Evolutionary conservation across 2,888 invertebrate species (phyloP).

Genomic region (Aphodius granarius): DNA sequence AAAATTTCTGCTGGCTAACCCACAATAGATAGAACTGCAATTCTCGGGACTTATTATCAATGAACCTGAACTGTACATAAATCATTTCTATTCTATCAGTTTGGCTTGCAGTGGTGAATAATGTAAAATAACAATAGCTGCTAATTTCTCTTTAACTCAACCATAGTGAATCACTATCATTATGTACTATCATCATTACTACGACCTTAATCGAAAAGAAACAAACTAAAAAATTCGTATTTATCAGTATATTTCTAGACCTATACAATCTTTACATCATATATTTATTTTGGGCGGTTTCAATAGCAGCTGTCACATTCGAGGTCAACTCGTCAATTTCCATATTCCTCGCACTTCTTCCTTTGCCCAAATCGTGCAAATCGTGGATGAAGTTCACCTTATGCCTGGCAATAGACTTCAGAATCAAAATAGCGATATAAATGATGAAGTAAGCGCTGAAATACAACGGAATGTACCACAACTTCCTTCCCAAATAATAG

Average conservation of each 20-base stretch:
- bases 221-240: not conserved
- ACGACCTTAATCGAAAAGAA: not conserved
- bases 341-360: slow-evolving; percentile 23
- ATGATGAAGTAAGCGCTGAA: slow-evolving; percentile 73
- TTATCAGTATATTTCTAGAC: not conserved
- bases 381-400: slow-evolving; percentile 68
- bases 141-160: no score
- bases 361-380: slow-evolving; percentile 37
- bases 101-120: no score
- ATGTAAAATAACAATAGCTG: no score
- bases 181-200: no score
- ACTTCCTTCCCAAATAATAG: slow-evolving; percentile 73
- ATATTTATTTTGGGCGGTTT: slow-evolving; percentile 29
- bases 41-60: no score
- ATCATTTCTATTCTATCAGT: no score
- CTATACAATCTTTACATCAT: slow-evolving; percentile 27
- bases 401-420: slow-evolving; percentile 73
- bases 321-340: slow-evolving; percentile 23
- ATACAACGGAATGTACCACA: slow-evolving; percentile 75
- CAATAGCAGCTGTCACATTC: slow-evolving; percentile 27
- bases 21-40: no score
- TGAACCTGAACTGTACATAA: no score
- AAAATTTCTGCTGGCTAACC: no score
- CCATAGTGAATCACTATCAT: no score
- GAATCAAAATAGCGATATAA: slow-evolving; percentile 70